Percentiles rank a stretch among this genome's conserved stretches.
Evolutionary conservation across 2,888 invertebrate species (phyloP).

Genomic region (Coenonympha arcania): DNA sequence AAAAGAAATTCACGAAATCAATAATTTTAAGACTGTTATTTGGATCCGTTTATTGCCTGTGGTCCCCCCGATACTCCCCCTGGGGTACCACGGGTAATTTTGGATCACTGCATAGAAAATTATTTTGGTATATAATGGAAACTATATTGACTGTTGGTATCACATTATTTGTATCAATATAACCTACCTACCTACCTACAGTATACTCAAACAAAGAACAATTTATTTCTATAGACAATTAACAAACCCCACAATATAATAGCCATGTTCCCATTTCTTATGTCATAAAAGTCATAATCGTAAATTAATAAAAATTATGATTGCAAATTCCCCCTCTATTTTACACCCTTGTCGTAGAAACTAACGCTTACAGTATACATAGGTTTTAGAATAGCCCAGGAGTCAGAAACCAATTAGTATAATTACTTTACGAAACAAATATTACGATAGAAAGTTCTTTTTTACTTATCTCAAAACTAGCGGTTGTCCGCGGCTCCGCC

Average conservation of each 20-base stretch:
- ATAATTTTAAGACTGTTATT: no score
- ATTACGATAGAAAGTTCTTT: no score
- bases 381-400: constrained; percentile 1
- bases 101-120: no score
- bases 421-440: not conserved
- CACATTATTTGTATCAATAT: not conserved
- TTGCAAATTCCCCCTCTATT: constrained; percentile 18
- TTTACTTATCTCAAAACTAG: no score
- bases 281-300: constrained; percentile 11
- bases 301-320: constrained; percentile 14
- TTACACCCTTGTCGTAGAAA: constrained; percentile 18
- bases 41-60: no score
- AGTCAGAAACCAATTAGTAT: not conserved
- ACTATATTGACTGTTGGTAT: no score
- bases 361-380: constrained; percentile 2
- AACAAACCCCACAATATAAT: constrained; percentile 1
- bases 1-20: no score
- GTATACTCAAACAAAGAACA: constrained; percentile 2
- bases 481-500: no score
- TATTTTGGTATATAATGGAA: no score
- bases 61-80: no score
- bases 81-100: no score
- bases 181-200: not conserved
- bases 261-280: not conserved
- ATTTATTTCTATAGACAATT: constrained; percentile 4